phyloP scores from a whole-genome alignment of 2,888 invertebrate species.

The Spodoptera littoralis region DNA sequence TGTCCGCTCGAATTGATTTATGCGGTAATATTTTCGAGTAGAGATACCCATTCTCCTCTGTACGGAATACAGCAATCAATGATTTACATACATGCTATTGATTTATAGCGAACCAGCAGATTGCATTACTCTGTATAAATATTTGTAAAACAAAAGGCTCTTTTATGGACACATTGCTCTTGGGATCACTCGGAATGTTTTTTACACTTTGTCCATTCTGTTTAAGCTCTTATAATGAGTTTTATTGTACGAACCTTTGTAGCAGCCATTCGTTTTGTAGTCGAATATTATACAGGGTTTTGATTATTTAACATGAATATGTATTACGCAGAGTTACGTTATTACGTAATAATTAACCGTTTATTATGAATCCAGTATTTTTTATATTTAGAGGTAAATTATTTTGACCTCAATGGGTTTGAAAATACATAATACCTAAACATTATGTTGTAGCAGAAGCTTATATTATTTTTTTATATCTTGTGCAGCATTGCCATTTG shows the following conservation, averaged over 20 bases:
- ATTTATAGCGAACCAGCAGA: slow-evolving; percentile 38
- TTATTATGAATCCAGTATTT: too few species aligned
- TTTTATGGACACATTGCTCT: slow-evolving; percentile 25
- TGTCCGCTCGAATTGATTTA: slow-evolving; percentile 74
- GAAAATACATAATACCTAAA: too few species aligned
- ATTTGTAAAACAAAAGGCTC: slow-evolving; percentile 37
- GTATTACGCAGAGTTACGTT: too few species aligned
- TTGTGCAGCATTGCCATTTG: too few species aligned
- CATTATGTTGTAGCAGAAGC: too few species aligned
- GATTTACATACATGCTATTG: slow-evolving; percentile 65
- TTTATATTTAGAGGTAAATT: too few species aligned
- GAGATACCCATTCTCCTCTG: slow-evolving; percentile 64
- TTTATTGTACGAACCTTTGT: not conserved
- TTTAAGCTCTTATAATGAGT: not conserved
- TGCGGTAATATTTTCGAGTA: slow-evolving; percentile 72
- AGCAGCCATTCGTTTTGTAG: too few species aligned
- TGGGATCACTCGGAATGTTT: slow-evolving; percentile 14
- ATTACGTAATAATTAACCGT: too few species aligned
- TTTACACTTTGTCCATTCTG: not conserved
- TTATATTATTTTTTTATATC: too few species aligned
- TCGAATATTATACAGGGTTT: too few species aligned
- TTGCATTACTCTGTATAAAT: slow-evolving; percentile 36
- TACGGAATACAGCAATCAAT: slow-evolving; percentile 68
- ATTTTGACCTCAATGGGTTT: too few species aligned
- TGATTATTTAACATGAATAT: too few species aligned